These are phyloP conservation scores for Oscheius sp. DNA, from an alignment of 1,140 invertebrate species.

Conservation along the genomic window DNA sequence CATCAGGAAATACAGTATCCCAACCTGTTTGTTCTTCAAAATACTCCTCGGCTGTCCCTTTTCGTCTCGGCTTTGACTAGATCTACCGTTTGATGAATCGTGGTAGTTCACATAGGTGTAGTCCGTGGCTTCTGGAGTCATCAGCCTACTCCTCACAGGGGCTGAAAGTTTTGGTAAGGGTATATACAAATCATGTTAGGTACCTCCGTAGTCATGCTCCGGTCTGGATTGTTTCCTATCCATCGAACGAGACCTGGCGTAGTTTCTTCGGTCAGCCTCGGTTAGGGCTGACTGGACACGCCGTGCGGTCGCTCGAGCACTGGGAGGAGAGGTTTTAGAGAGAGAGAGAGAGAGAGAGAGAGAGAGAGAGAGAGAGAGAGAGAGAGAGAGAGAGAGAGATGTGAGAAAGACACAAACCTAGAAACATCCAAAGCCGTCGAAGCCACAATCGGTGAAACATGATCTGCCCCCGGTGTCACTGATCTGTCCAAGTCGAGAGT, in stretches of 20 bases:
- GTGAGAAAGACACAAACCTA: too few relatives aligned
- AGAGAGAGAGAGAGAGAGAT: too few relatives aligned
- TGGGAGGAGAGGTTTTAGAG: too few relatives aligned
- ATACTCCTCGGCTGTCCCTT: conserved; percentile 49
- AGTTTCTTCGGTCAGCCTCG: conserved; percentile 45
- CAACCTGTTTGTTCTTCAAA: conserved; percentile 58
- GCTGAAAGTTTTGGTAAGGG: conserved; percentile 23
- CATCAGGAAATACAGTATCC: too few relatives aligned
- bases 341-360: too few relatives aligned
- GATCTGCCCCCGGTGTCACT: conserved; percentile 33
- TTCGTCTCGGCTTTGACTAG: conserved; percentile 38
- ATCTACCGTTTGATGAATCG: conserved; percentile 45
- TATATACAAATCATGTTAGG: background rate
- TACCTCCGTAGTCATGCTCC: conserved; percentile 24
- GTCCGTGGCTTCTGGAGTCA: conserved; percentile 48
- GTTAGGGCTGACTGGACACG: conserved; percentile 45
- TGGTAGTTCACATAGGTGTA: conserved; percentile 57
- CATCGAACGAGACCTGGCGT: conserved; percentile 51
- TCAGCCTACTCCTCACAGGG: conserved; percentile 32
- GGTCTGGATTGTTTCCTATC: conserved; percentile 45
- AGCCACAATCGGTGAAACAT: conserved; percentile 1
- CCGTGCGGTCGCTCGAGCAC: conserved; percentile 15
- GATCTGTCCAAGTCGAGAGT: conserved; percentile 25
- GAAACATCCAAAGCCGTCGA: too few relatives aligned
- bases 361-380: too few relatives aligned